These are phyloP conservation scores for Cheilosia impressa DNA, from an alignment of 2,888 invertebrate species.

Conservation along the genomic window DNA sequence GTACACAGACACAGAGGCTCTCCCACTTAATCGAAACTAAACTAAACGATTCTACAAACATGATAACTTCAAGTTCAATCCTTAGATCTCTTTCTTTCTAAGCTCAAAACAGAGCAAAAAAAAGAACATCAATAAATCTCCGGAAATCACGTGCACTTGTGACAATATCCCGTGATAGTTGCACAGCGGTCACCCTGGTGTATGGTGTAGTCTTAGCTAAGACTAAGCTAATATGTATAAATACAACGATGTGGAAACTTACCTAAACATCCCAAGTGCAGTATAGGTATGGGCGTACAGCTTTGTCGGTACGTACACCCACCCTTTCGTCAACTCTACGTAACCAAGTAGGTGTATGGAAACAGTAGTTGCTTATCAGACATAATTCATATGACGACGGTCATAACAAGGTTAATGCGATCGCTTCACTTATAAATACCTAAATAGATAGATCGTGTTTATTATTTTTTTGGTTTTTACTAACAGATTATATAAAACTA, in stretches of 20 bases:
- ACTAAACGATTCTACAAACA: constrained; percentile 19
- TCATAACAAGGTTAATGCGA: constrained; percentile 70
- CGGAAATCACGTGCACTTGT: constrained; percentile 65
- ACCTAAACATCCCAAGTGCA: constrained; percentile 37
- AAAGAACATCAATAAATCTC: constrained; percentile 38
- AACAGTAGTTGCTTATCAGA: constrained; percentile 64
- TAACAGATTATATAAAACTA: constrained; percentile 43
- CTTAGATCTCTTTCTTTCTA: constrained; percentile 46
- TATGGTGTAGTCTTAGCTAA: constrained; percentile 27
- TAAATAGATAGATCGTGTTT: constrained; percentile 9
- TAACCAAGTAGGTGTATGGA: constrained; percentile 34
- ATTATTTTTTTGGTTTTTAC: constrained; percentile 14
- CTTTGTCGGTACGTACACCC: constrained; percentile 29
- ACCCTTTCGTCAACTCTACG: constrained; percentile 43
- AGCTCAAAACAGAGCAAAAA: constrained; percentile 20
- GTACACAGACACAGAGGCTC: background rate
- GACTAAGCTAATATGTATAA: background rate
- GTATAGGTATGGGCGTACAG: background rate
- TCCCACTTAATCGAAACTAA: background rate
- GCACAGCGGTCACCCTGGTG: constrained; percentile 59
- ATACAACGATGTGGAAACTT: constrained; percentile 34
- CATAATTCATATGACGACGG: constrained; percentile 56
- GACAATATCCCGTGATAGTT: constrained; percentile 66
- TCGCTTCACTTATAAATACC: constrained; percentile 49
- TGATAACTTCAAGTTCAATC: constrained; percentile 72